Evolutionary conservation across 2,888 invertebrate genomes (phyloP).

Genomic region (Acrobasis repandana): DNA sequence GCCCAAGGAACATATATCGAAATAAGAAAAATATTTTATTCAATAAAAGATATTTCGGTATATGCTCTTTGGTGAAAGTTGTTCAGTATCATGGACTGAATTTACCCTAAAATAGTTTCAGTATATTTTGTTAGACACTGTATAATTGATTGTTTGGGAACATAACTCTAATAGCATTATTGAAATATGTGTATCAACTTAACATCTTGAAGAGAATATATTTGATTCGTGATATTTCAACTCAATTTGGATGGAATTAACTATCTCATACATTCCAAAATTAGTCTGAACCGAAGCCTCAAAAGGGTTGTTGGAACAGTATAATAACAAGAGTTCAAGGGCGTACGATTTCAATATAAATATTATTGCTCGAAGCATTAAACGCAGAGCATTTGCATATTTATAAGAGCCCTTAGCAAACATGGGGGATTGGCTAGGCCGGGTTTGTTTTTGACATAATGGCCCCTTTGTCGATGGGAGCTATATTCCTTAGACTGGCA

Average conservation of each 20-base stretch:
- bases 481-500: constrained; percentile 49
- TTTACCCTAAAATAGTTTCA: too few species aligned
- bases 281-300: constrained; percentile 24
- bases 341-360: constrained; percentile 74
- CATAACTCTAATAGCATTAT: too few species aligned
- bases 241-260: not conserved
- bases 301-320: constrained; percentile 69
- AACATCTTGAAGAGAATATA: not conserved
- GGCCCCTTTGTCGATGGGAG: constrained; percentile 64
- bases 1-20: too few species aligned
- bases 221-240: not conserved
- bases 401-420: constrained; percentile 78
- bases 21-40: too few species aligned
- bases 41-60: too few species aligned
- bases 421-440: constrained; percentile 66
- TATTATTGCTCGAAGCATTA: constrained; percentile 76
- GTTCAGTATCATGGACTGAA: too few species aligned
- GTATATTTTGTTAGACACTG: too few species aligned
- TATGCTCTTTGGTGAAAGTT: too few species aligned
- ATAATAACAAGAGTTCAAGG: constrained; percentile 73
- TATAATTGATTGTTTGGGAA: too few species aligned
- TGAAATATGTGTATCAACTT: too few species aligned
- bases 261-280: constrained; percentile 29
- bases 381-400: constrained; percentile 79
- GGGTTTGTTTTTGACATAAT: constrained; percentile 76